Conservation (phyloP, 30 jellyfish, hydroid and myxozoan genomes). For the Pseudorhiza aurosa region DNA sequence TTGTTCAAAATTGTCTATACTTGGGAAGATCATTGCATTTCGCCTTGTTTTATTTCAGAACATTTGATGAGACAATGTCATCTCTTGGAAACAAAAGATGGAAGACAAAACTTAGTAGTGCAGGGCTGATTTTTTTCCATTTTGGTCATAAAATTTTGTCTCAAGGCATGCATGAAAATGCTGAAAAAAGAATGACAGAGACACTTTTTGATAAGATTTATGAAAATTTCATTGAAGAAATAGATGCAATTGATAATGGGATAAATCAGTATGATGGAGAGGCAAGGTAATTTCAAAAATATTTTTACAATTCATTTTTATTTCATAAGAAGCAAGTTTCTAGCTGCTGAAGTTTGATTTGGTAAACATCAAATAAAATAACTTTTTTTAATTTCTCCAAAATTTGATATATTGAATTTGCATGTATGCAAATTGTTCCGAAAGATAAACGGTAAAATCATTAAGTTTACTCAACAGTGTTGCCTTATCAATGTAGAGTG, state of each 20-base stretch:
- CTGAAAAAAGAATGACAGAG: conserved; percentile 15
- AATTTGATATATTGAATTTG: background rate
- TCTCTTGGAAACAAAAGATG: conserved; percentile 70
- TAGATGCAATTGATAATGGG: conserved; percentile 97
- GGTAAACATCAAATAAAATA: too few species aligned
- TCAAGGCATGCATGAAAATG: conserved; percentile 39
- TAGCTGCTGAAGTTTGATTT: too few species aligned
- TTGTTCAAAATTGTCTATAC: too few species aligned
- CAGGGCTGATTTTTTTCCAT: conserved; percentile 93
- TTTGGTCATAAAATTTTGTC: conserved; percentile 81
- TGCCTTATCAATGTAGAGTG: too few species aligned
- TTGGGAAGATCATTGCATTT: too few species aligned
- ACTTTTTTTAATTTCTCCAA: background rate
- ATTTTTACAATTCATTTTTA: background rate
- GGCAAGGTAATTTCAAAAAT: conserved; percentile 64
- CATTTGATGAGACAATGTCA: conserved; percentile 89
- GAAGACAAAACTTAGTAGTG: conserved; percentile 95
- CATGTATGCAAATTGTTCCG: too few species aligned
- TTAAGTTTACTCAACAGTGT: too few species aligned
- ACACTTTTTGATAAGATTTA: conserved; percentile 67
- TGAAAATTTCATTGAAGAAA: conserved; percentile 88
- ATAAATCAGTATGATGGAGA: conserved; percentile 87
- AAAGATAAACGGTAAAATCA: too few species aligned
- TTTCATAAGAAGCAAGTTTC: background rate
- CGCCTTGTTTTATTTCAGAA: conserved; percentile 46